Conservation (phyloP, 2,113 vertebrate species). For the Lota lota region DNA sequence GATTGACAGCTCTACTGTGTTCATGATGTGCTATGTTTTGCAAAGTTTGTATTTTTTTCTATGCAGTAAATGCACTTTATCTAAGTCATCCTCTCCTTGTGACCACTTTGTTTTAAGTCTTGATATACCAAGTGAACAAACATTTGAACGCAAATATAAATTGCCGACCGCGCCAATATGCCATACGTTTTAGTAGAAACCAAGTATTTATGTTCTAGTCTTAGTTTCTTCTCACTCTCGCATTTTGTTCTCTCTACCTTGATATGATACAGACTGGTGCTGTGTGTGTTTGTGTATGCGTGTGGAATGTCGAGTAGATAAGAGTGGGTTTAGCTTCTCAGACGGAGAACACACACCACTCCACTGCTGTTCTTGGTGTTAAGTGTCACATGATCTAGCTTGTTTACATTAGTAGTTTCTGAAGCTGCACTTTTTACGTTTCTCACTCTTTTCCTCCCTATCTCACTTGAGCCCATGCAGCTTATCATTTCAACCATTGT, state of each 20-base stretch:
- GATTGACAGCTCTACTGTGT: too few species aligned
- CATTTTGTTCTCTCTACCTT: constrained; percentile 1
- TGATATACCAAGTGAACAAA: too few species aligned
- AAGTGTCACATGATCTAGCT: neutral
- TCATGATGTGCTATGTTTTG: too few species aligned
- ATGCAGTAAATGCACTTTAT: too few species aligned
- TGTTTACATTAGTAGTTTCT: neutral
- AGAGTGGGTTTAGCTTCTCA: constrained; percentile 45
- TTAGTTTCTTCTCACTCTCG: neutral
- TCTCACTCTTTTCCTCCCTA: neutral
- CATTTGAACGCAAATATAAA: too few species aligned
- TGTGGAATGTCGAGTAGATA: constrained; percentile 35
- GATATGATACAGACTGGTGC: constrained; percentile 57
- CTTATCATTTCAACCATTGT: neutral
- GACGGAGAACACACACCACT: neutral
- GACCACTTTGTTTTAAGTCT: too few species aligned
- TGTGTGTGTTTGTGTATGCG: constrained; percentile 10
- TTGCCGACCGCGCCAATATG: too few species aligned
- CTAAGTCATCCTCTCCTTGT: too few species aligned
- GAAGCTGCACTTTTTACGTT: neutral
- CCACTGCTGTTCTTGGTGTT: neutral
- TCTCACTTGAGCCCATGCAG: neutral
- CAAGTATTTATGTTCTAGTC: neutral
- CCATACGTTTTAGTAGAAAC: too few species aligned
- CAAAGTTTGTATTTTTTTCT: too few species aligned